phyloP scores from a whole-genome alignment of 1,140 invertebrate species.

The Brachionus calyciflorus region DNA sequence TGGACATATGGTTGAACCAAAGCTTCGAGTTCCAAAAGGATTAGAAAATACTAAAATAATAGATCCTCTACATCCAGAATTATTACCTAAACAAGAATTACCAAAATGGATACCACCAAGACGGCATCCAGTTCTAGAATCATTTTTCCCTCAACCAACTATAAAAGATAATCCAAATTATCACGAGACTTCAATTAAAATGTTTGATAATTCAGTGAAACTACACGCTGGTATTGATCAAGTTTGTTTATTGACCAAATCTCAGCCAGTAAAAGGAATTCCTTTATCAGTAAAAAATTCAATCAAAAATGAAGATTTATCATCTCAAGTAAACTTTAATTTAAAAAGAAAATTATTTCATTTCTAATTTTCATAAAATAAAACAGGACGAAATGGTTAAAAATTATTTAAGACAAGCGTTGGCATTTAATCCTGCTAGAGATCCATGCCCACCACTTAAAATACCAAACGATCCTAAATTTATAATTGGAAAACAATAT shows the following conservation, averaged over 20 bases:
- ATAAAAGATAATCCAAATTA: conserved; percentile 2
- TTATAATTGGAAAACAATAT: conserved; percentile 30
- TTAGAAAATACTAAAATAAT: conserved; percentile 29
- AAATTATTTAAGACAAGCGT: conserved; percentile 32
- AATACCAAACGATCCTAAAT: conserved; percentile 23
- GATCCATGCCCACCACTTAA: neutral
- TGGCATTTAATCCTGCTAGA: conserved; percentile 42
- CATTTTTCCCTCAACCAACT: conserved; percentile 27
- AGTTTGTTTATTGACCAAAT: conserved; percentile 42
- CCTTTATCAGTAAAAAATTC: conserved; percentile 4
- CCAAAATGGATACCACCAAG: conserved; percentile 31
- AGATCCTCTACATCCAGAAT: conserved; percentile 43
- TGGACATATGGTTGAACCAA: conserved; percentile 35
- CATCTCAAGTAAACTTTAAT: conserved; percentile 1
- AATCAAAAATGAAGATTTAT: neutral
- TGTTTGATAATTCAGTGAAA: conserved; percentile 16
- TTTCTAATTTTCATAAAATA: conserved; percentile 14
- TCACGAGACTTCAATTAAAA: conserved; percentile 7
- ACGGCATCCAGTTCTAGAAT: conserved; percentile 37
- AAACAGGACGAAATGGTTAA: conserved; percentile 13
- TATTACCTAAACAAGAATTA: neutral
- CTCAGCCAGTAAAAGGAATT: conserved; percentile 6
- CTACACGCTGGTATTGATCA: conserved; percentile 47
- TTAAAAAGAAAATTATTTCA: neutral
- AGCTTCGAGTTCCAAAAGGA: conserved; percentile 23